Base-by-base conservation (phyloP, 2,797 vertebrate species). In the Kryptolebias ocellatus region DNA sequence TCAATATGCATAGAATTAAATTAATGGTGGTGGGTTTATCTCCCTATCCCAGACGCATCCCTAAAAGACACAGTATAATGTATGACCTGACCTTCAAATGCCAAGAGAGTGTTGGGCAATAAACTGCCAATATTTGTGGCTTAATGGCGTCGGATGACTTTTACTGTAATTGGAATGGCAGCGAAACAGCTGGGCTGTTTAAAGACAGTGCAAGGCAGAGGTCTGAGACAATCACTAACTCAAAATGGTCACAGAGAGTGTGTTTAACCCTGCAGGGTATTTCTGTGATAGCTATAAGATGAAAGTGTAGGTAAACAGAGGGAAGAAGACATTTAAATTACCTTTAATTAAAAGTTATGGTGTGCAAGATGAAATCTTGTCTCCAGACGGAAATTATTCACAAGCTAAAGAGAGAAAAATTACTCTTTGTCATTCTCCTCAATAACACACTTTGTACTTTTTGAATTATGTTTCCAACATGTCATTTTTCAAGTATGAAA, bases 61-160 rank as follows among this genome's bases (percentile, higher is more conserved):
- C 95, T 96, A 96, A 98, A 96, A 96, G 95, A 95, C 94, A 96
- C 95, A 96, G 95, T 96, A 95, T 97, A 96, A 97, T 98, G 96
- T 98, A 96, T 95, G 95, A 96, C 94, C 94, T 97, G 96, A 98
- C 96, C 96, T 98, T 98, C 96, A 98, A 97, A 97, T 98, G 96
- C 95, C 96, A 98, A 94, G 95, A 95, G 94, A 95, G 95, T 95
- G 84, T 96, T 95, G 94, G 95, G 96, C 95, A 96, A 96, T 98
- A 98, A 98, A 98, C 96, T 97, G 96, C 96, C 96, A 98, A 97
- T 98, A 97, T 98, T 97, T 97, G 96, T 96, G 96, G 95, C 95
- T 96, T 96, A 96, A 95, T 96, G 96, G 95, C 93, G 93, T 92
- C 94, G 93, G 95, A 96, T 96, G 96, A 98, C 96, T 97, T 98